phyloP scores from a whole-genome alignment of 1,140 invertebrate species.

The Drosophila tristis region DNA sequence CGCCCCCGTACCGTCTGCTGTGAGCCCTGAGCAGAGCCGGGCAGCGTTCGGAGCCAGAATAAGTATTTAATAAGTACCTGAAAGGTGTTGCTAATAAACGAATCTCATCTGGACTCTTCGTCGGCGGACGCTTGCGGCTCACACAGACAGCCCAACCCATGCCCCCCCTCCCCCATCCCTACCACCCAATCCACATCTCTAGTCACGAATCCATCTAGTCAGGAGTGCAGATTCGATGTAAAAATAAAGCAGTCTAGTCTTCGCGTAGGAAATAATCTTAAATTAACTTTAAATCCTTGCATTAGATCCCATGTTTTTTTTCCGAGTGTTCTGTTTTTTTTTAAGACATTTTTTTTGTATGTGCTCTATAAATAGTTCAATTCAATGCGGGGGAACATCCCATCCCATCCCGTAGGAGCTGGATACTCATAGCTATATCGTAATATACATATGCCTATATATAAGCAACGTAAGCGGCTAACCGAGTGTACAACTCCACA shows the following conservation, averaged over 20 bases:
- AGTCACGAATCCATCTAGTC: slow-evolving; percentile 26
- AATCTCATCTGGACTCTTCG: too few relatives aligned
- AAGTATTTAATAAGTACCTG: slow-evolving; percentile 58
- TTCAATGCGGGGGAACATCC: slow-evolving; percentile 10
- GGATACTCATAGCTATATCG: slow-evolving; percentile 48
- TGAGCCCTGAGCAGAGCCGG: too few relatives aligned
- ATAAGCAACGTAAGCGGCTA: slow-evolving; percentile 43
- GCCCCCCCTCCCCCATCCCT: too few relatives aligned
- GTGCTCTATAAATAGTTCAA: slow-evolving; percentile 36
- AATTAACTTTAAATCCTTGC: slow-evolving; percentile 20
- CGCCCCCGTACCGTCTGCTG: not conserved
- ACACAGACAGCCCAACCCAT: too few relatives aligned
- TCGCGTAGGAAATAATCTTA: slow-evolving; percentile 43
- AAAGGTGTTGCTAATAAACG: slow-evolving; percentile 47
- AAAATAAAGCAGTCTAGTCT: slow-evolving; percentile 46
- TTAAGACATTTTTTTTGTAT: slow-evolving; percentile 12
- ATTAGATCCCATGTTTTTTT: slow-evolving; percentile 6
- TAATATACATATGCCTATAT: slow-evolving; percentile 48
- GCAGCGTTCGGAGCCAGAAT: slow-evolving; percentile 25
- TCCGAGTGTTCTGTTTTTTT: slow-evolving; percentile 16
- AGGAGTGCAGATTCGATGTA: slow-evolving; percentile 40
- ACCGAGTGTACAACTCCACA: slow-evolving; percentile 20
- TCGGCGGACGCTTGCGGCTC: too few relatives aligned
- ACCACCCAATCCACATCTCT: slow-evolving; percentile 1
- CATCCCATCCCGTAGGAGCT: slow-evolving; percentile 5